A percentile compares a stretch with the other conserved stretches of the same genome.
These are phyloP conservation scores for Bombyx mandarina DNA, from an alignment of 1,140 invertebrate genomes.

Conservation along the genomic window DNA sequence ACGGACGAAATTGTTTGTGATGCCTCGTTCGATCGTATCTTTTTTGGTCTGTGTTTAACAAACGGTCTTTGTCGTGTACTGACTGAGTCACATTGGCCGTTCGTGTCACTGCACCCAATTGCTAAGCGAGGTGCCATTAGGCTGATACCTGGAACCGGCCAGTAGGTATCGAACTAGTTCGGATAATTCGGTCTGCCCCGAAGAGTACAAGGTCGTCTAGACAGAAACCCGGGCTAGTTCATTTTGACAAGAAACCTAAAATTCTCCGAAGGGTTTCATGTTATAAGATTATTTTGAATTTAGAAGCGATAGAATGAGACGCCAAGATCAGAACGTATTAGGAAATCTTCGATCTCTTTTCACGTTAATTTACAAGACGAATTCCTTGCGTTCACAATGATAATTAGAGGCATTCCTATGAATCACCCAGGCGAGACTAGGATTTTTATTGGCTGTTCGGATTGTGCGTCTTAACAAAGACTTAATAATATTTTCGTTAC, in stretches of 20 bases:
- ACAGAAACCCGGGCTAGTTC: too few relatives aligned
- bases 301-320: too few relatives aligned
- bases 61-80: slow-evolving; percentile 7
- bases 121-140: neutral
- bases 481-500: slow-evolving; percentile 19
- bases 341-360: slow-evolving; percentile 26
- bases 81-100: slow-evolving; percentile 7
- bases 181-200: too few relatives aligned
- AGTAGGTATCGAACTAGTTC: neutral
- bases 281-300: too few relatives aligned
- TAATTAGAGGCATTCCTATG: slow-evolving; percentile 60
- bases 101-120: slow-evolving; percentile 8
- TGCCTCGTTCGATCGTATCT: slow-evolving; percentile 1
- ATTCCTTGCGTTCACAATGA: slow-evolving; percentile 42
- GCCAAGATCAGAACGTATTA: too few relatives aligned
- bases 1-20: neutral
- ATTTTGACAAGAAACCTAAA: too few relatives aligned
- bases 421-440: slow-evolving; percentile 52
- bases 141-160: slow-evolving; percentile 1
- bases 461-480: slow-evolving; percentile 38
- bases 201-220: too few relatives aligned
- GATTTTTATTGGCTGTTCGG: slow-evolving; percentile 54
- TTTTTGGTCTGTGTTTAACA: slow-evolving; percentile 9
- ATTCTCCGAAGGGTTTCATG: too few relatives aligned
- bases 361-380: slow-evolving; percentile 47